These are phyloP conservation scores for Danionella dracula DNA, from an alignment of 2,797 vertebrate species.

Conservation along the genomic window DNA sequence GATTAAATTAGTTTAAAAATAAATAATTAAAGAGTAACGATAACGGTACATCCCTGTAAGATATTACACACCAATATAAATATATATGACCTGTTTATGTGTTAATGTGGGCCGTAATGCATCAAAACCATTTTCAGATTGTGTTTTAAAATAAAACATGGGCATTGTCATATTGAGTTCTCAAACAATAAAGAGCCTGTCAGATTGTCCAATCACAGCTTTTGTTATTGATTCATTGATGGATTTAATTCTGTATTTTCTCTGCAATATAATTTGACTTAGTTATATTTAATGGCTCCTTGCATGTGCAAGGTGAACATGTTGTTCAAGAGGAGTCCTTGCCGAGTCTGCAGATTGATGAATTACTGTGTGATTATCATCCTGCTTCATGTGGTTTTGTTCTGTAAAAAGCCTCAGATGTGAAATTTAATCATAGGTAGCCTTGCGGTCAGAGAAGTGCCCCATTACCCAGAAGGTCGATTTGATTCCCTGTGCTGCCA, in stretches of 20 bases:
- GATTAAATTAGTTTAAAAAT: too few species aligned
- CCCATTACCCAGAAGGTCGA: constrained; percentile 24
- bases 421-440: constrained; percentile 10
- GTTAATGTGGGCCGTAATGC: too few species aligned
- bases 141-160: neutral
- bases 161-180: neutral
- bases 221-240: neutral
- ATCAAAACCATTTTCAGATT: too few species aligned
- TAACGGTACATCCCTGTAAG: too few species aligned
- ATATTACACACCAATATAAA: too few species aligned
- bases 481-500: constrained; percentile 16
- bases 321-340: constrained; percentile 6
- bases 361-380: constrained; percentile 5
- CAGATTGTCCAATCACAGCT: too few species aligned
- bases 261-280: too few species aligned
- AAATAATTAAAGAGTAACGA: too few species aligned
- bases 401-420: constrained; percentile 11
- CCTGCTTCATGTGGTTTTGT: constrained; percentile 7
- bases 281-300: constrained; percentile 1
- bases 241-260: too few species aligned
- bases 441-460: constrained; percentile 20
- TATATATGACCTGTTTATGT: too few species aligned
- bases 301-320: constrained; percentile 9
- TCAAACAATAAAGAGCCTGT: neutral
- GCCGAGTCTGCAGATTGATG: neutral